Conservation (phyloP, 1,140 invertebrate species). For the Aphaenogaster floridana region DNA sequence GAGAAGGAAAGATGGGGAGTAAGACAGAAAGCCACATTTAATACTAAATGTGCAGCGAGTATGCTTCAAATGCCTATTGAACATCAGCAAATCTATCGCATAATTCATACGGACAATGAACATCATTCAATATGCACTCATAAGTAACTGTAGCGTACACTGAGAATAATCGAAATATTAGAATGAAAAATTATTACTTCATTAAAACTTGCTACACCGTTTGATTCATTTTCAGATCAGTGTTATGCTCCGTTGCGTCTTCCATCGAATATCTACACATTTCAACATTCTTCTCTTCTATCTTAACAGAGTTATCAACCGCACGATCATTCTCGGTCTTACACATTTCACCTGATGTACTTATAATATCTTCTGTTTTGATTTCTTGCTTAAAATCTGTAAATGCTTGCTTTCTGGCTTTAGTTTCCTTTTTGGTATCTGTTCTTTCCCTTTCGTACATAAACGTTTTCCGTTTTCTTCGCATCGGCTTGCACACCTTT, state of each 20-base stretch:
- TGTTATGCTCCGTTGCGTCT: constrained; percentile 42
- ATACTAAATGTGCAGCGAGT: constrained; percentile 46
- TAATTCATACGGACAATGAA: constrained; percentile 70
- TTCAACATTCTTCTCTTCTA: constrained; percentile 62
- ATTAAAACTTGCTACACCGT: constrained; percentile 73
- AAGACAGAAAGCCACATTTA: constrained; percentile 15
- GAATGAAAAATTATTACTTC: constrained; percentile 62
- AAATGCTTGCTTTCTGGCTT: constrained; percentile 79
- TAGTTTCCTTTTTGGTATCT: constrained; percentile 76
- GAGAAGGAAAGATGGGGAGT: background rate
- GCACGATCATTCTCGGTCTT: constrained; percentile 26
- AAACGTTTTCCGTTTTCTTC: constrained; percentile 85
- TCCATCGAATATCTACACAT: constrained; percentile 57
- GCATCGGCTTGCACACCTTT: constrained; percentile 85
- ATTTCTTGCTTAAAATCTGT: constrained; percentile 75
- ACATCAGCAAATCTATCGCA: constrained; percentile 67
- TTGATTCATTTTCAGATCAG: constrained; percentile 58
- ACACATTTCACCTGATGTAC: constrained; percentile 23
- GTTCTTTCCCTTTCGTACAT: constrained; percentile 84
- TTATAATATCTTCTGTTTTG: constrained; percentile 64
- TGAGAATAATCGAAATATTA: constrained; percentile 71
- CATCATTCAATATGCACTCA: constrained; percentile 74
- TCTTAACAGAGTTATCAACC: constrained; percentile 48
- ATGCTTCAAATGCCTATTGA: constrained; percentile 41
- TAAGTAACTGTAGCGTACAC: constrained; percentile 69